These are phyloP conservation scores for Ceratotherium simum DNA, from an alignment of 2,113 vertebrate genomes.

Conservation along the genomic window DNA sequence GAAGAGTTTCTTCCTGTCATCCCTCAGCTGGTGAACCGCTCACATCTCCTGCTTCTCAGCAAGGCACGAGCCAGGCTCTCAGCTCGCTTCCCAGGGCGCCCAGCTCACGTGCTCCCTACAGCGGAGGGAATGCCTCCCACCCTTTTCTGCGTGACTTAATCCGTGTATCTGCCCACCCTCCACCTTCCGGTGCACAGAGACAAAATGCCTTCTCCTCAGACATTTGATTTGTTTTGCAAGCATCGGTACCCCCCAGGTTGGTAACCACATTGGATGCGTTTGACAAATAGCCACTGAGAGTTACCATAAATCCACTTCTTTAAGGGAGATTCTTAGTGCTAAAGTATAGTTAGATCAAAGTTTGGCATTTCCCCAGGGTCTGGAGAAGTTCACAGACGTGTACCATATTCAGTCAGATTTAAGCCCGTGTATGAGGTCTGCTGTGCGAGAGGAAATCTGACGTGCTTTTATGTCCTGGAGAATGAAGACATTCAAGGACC, in stretches of 20 bases:
- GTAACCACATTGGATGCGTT: background rate
- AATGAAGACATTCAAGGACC: background rate
- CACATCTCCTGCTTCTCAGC: background rate
- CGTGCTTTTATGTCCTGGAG: background rate
- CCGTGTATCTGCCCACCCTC: background rate
- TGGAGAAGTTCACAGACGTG: slow-evolving; percentile 31
- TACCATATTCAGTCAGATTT: background rate
- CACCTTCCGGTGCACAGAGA: background rate
- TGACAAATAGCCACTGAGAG: slow-evolving; percentile 12
- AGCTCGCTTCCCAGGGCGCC: background rate
- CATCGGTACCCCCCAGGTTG: background rate
- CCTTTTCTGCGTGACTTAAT: background rate
- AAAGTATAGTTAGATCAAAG: slow-evolving; percentile 46
- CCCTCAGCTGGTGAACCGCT: background rate
- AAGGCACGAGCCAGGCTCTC: background rate
- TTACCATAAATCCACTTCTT: background rate
- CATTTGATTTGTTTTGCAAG: background rate
- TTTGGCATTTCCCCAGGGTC: background rate
- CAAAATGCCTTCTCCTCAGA: background rate
- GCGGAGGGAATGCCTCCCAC: background rate
- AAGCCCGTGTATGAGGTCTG: background rate
- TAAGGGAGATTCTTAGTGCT: slow-evolving; percentile 12
- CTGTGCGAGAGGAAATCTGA: background rate
- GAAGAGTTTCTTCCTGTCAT: background rate
- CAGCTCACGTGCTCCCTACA: background rate